Evolutionary conservation across 2,113 vertebrate genomes (phyloP), one percentile per base, ranked within the genome.

Genomic region (Microcebus murinus): DNA sequence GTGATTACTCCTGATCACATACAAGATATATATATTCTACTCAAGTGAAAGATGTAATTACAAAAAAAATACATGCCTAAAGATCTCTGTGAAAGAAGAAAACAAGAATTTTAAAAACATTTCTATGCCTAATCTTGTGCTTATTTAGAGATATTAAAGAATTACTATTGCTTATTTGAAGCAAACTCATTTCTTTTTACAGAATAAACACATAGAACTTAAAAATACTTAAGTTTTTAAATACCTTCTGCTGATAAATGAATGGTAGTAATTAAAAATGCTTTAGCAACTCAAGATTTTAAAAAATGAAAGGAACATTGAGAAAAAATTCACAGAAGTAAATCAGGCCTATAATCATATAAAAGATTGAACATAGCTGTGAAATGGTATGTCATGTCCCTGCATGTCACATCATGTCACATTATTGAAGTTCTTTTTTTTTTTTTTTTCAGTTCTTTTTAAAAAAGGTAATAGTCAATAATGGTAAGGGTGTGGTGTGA

Each of bases 21-120:
- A 85, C 8, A 94, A 90, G 90, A 85, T 50, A 1, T 6, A 39
- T 85, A 71, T 87, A 83, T 67, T 83, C 31, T 79, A 68, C 74
- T 82, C 14, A 59, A 29, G 81, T 70, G 25, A 94, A 97, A 95
- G 4, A 91, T 25, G 7, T 52, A 96, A 81, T 71, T 68, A 94
- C 45, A n/a, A 90, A 29, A 55, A 55, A 55, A 52, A 52, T 12
- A 50, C 14, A 50, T 3, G 31, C 70, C 63, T 91, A 48, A 70
- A 91, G 50, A 29, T 97, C 67, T 90, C 15, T 59, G 42, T 18
- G 68, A 89, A 45, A 87, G 15, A 90, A 97, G 67, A 94, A 85
- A 65, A 7, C 34, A 92, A 36, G 36, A 36, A 55, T 36, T 81
- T 39, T 27, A 20, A 20, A 71, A 20, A 71, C 57, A 25, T 52